Conservation (phyloP, 2,888 invertebrate species). For the Icerya purchasi region DNA sequence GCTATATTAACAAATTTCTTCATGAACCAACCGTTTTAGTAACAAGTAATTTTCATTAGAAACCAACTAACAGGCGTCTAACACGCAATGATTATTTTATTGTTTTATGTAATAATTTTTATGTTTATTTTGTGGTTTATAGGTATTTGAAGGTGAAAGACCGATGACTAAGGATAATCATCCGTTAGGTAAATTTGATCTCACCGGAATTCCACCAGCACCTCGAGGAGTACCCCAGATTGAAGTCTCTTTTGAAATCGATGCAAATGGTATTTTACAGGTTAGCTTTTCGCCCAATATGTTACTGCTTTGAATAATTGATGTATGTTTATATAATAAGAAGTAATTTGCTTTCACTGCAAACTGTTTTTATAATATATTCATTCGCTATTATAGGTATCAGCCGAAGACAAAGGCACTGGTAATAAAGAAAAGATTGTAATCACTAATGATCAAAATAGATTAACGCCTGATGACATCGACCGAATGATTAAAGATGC, state of each 20-base stretch:
- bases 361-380: too few species aligned
- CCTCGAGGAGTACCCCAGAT: conserved; percentile 84
- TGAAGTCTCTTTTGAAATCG: conserved; percentile 85
- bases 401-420: conserved; percentile 97
- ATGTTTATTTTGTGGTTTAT: too few species aligned
- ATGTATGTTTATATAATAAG: too few species aligned
- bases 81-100: too few species aligned
- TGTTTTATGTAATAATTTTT: too few species aligned
- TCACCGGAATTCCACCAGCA: conserved; percentile 89
- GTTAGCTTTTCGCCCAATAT: conserved; percentile 20
- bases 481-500: conserved; percentile 98
- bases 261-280: conserved; percentile 82
- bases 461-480: conserved; percentile 92
- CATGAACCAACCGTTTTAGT: too few species aligned
- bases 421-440: conserved; percentile 97
- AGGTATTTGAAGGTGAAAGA: conserved; percentile 94
- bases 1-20: too few species aligned
- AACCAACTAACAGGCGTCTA: too few species aligned
- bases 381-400: conserved; percentile 42
- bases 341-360: too few species aligned
- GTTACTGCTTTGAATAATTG: too few species aligned
- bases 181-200: conserved; percentile 89
- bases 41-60: too few species aligned
- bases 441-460: conserved; percentile 94
- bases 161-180: conserved; percentile 99